Percentiles rank a stretch among this genome's conserved stretches.
These are phyloP conservation scores for Zaprionus nigranus DNA, from an alignment of 1,140 invertebrate species.

Conservation along the genomic window DNA sequence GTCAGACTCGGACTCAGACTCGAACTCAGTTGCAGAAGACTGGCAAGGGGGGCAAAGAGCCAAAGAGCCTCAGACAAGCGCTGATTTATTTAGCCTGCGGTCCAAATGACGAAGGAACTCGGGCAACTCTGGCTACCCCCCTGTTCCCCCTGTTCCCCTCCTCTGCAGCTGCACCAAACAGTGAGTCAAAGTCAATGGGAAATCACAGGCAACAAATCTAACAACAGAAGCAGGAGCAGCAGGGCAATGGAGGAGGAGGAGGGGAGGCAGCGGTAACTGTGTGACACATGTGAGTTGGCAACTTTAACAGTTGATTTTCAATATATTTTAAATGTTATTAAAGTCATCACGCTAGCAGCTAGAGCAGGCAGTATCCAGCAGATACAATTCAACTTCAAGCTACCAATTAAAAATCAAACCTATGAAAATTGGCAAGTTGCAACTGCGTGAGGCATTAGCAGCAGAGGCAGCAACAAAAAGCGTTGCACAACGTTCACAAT, in stretches of 20 bases:
- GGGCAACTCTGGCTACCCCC: background rate
- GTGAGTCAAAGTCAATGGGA: background rate
- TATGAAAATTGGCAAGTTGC: constrained; percentile 14
- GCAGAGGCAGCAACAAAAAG: constrained; percentile 41
- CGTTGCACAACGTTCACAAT: constrained; percentile 67
- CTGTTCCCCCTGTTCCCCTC: too few relatives aligned
- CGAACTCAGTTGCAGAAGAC: constrained; percentile 9
- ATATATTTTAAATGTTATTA: background rate
- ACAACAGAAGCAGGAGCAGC: background rate
- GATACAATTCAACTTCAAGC: background rate
- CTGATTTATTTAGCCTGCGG: constrained; percentile 79
- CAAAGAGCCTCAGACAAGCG: constrained; percentile 67
- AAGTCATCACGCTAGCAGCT: background rate
- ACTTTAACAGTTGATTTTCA: background rate
- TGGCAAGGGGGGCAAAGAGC: constrained; percentile 27
- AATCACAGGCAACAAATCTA: constrained; percentile 9
- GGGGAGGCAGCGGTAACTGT: background rate
- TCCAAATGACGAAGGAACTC: constrained; percentile 73
- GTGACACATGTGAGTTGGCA: constrained; percentile 3
- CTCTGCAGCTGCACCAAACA: background rate
- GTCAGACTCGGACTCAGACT: background rate
- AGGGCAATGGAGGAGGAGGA: background rate
- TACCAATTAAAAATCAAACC: background rate
- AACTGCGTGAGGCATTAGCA: constrained; percentile 25
- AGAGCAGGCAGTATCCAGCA: background rate